phyloP scores from a whole-genome alignment of 2,797 vertebrate species.

The Clamator glandarius region DNA sequence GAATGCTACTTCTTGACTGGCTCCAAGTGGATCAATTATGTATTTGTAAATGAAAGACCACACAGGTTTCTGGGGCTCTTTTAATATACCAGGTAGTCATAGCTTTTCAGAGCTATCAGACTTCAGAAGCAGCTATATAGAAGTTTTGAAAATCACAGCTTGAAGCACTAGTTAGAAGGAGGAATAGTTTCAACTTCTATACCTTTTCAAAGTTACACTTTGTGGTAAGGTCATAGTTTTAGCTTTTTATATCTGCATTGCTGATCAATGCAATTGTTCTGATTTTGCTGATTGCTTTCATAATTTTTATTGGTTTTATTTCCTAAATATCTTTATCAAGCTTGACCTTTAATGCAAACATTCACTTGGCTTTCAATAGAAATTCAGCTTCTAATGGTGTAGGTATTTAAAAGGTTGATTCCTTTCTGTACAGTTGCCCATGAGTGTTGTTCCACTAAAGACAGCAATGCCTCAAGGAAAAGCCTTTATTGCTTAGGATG shows the following conservation, averaged over 20 bases:
- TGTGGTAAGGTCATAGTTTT: neutral
- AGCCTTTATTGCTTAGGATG: neutral
- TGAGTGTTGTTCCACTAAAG: neutral
- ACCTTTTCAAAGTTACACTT: neutral
- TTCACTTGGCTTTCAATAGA: neutral
- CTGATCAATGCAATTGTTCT: neutral
- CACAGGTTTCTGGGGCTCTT: neutral
- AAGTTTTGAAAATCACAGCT: neutral
- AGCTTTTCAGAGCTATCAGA: neutral
- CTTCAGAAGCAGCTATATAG: neutral
- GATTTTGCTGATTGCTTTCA: neutral
- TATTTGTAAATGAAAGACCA: neutral
- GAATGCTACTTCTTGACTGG: neutral
- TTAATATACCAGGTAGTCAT: accelerated
- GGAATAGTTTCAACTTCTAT: neutral
- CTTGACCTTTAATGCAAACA: neutral
- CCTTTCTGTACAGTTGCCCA: neutral
- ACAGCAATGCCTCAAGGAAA: neutral
- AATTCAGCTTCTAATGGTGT: neutral
- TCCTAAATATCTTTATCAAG: neutral
- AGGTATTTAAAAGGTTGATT: neutral
- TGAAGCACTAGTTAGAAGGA: neutral
- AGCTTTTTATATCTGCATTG: neutral
- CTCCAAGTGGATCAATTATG: neutral
- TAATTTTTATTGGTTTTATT: neutral